Evolutionary conservation across 1,140 invertebrate species (phyloP), one percentile per base, ranked within the genome.

Genomic region (Himalopsyche phryganea): DNA sequence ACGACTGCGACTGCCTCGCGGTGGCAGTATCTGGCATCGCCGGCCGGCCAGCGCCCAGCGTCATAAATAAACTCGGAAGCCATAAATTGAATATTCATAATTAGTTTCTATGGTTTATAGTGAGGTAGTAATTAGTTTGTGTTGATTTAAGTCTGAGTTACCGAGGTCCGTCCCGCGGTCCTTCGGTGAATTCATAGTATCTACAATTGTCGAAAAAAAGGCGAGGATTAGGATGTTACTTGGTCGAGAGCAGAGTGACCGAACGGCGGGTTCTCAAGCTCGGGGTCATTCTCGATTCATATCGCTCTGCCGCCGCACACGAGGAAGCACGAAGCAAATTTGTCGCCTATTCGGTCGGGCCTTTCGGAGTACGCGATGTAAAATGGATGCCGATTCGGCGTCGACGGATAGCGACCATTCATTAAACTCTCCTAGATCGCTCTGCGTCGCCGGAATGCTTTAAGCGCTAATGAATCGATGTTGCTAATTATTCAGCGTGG

Each of bases 51-150:
- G 40, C 50, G 53, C 18, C 23, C 23, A 28, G 23, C 23, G 50
- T 58, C 61, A 47, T 63, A 63, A 63, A 63, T 63, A 63, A 63
- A 52, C 46, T 57, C 51, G 51, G 47, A 40, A 50, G 46, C 56
- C 61, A 63, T 63, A 63, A 63, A 63, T 63, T 63, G 56, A 63
- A 63, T 63, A 63, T 63, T 63, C 61, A 63, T 63, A 63, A 63
- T 63, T 63, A 63, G 61, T 63, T 63, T 59, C 56, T 63, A 63
- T 56, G 36, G 56, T 62, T 62, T 62, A 62, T 40, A 62, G 60
- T 47, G 50, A 54, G 41, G 44, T 49, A 35, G 55, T 62, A 62
- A 62, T 62, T 58, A 62, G 60, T 62, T 62, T 62, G 60, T 58
- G 55, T 58, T 52, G 60, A 58, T 58, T 58, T 62, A 54, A 50